Evolutionary conservation across 2,888 invertebrate species (phyloP).

Genomic region (Drosophila longiperda): DNA sequence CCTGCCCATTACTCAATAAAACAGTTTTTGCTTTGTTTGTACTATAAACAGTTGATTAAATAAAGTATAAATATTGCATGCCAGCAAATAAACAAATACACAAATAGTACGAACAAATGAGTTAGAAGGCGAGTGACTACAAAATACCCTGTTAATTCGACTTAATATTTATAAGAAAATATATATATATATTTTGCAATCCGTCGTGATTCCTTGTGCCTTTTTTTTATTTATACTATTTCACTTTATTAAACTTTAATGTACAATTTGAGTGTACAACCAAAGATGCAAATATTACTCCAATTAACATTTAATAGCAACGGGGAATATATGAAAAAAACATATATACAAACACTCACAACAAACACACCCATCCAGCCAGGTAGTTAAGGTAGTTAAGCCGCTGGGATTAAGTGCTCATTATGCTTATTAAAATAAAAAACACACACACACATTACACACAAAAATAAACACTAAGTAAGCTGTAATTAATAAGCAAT

Average conservation of each 20-base stretch:
- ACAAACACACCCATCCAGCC: neutral
- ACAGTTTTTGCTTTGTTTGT: slow-evolving; percentile 37
- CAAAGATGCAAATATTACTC: neutral
- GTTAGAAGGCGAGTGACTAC: too few relatives aligned
- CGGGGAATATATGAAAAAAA: neutral
- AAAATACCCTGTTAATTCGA: neutral
- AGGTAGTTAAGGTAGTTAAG: slow-evolving; percentile 2
- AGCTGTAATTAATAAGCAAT: slow-evolving; percentile 46
- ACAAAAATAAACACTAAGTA: slow-evolving; percentile 20
- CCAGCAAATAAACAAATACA: slow-evolving; percentile 43
- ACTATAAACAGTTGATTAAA: slow-evolving; percentile 34
- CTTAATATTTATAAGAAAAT: too few relatives aligned
- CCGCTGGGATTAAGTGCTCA: slow-evolving; percentile 24
- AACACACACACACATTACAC: slow-evolving; percentile 8
- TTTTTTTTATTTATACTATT: neutral
- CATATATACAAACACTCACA: slow-evolving; percentile 16
- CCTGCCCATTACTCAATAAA: slow-evolving; percentile 1
- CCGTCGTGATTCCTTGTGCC: too few relatives aligned
- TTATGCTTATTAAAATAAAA: slow-evolving; percentile 46
- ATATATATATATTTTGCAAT: neutral
- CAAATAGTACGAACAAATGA: neutral
- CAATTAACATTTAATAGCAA: slow-evolving; percentile 1
- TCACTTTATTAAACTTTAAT: neutral
- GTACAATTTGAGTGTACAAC: neutral
- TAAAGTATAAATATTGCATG: slow-evolving; percentile 47